Evolutionary conservation across 2,113 vertebrate genomes (phyloP), one percentile per base, ranked within the genome.

Genomic region (Centrocercus urophasianus): DNA sequence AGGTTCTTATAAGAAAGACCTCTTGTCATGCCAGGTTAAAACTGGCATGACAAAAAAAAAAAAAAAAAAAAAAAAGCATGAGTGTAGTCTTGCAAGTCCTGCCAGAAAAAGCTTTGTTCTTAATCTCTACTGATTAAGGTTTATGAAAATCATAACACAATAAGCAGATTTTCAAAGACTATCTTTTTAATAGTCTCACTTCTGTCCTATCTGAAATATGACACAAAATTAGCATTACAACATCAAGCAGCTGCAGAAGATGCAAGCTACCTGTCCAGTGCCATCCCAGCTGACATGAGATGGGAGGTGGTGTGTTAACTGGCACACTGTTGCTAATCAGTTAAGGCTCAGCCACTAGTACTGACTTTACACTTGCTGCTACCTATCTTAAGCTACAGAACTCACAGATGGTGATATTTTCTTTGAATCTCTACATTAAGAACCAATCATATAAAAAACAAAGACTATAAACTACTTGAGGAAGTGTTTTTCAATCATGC

Each of bases 61-160:
- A 16, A 42, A 16, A 87, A 45, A 54, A 16, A 10, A 54, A 38
- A 87, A 45, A 54, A 16, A 6, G 28, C 27, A 75, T 3, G 4
- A 72, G 57, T 43, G 30, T 18, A 77, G 65, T 7, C 40, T 73
- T 56, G 40, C 66, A 67, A 83, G 34, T 52, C 70, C 45, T 73
- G 25, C 52, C 59, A 82, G 52, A 66, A 11, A 52, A 57, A 66
- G 24, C 77, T 83, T 93, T 72, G 63, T 87, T 93, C 89, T 89
- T 89, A n/a, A 83, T 52, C 22, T 87, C 54, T 66, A 19, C 74
- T 69, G 61, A 84, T 75, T 72, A 82, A 16, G 32, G 10, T 57
- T 57, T 57, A 94, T 69, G 93, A 76, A 96, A 95, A 96, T 76
- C 52, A 89, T 79, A 87, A 16, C 30, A 72, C 24, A 65, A 36